phyloP scores from a whole-genome alignment of 2,797 vertebrate species.

The Sarcoramphus papa region DNA sequence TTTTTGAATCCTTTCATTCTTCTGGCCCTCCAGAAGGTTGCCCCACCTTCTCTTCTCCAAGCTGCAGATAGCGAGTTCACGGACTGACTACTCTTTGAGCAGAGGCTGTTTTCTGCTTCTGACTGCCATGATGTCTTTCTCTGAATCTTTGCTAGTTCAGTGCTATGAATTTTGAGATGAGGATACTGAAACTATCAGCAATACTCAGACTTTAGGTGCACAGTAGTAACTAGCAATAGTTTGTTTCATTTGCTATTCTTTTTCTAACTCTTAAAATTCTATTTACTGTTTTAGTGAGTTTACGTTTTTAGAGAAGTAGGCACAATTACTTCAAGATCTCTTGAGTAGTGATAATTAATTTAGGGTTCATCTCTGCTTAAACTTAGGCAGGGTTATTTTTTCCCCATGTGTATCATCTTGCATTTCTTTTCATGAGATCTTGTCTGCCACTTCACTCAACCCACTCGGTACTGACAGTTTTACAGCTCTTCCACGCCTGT shows the following conservation, averaged over 20 bases:
- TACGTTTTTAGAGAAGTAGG: neutral
- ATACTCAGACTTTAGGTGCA: neutral
- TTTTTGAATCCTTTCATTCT: neutral
- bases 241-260: neutral
- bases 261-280: neutral
- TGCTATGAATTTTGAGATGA: neutral
- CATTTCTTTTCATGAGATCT: neutral
- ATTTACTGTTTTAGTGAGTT: neutral
- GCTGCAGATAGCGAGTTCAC: rapidly evolving
- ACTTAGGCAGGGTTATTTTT: neutral
- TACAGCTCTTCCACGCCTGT: neutral
- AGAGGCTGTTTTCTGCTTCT: neutral
- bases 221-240: neutral
- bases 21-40: neutral
- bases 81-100: neutral
- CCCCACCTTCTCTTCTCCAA: neutral
- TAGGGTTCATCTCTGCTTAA: neutral
- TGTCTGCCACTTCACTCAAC: neutral
- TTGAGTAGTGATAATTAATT: neutral
- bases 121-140: neutral
- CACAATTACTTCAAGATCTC: neutral
- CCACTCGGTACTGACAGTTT: neutral
- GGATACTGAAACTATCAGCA: neutral
- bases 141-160: neutral
- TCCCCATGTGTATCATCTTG: neutral